phyloP scores from a whole-genome alignment of 2,797 vertebrate species.

The Gorsachius magnificus region DNA sequence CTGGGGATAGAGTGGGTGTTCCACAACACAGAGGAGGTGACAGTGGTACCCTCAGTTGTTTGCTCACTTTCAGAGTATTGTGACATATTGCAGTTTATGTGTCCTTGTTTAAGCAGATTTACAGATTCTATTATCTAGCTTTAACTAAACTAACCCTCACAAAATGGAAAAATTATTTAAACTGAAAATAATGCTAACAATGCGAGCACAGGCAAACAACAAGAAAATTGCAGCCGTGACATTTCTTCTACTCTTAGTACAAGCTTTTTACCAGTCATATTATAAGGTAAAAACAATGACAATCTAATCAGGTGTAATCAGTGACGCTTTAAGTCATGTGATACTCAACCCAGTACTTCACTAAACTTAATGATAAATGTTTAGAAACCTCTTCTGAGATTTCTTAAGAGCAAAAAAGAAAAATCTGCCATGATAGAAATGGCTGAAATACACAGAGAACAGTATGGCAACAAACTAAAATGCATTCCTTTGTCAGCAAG shows the following conservation, averaged over 20 bases:
- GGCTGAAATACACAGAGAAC: background rate
- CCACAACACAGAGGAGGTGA: accelerated
- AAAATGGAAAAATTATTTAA: background rate
- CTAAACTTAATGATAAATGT: background rate
- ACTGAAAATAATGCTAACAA: background rate
- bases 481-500: background rate
- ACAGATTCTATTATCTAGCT: background rate
- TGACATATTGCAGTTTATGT: background rate
- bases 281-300: background rate
- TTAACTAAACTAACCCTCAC: background rate
- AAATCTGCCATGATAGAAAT: background rate
- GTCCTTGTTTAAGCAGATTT: background rate
- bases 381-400: background rate
- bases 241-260: background rate
- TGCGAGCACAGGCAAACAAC: background rate
- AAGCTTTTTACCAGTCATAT: background rate
- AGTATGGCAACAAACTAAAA: background rate
- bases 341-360: background rate
- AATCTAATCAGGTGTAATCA: background rate
- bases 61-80: accelerated
- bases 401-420: background rate
- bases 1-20: background rate
- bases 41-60: background rate
- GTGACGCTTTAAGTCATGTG: background rate
- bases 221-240: background rate